A percentile compares a stretch with the other conserved stretches of the same genome.
Conservation (phyloP, 2,797 vertebrate genomes). For the Rallus crepitans region DNA sequence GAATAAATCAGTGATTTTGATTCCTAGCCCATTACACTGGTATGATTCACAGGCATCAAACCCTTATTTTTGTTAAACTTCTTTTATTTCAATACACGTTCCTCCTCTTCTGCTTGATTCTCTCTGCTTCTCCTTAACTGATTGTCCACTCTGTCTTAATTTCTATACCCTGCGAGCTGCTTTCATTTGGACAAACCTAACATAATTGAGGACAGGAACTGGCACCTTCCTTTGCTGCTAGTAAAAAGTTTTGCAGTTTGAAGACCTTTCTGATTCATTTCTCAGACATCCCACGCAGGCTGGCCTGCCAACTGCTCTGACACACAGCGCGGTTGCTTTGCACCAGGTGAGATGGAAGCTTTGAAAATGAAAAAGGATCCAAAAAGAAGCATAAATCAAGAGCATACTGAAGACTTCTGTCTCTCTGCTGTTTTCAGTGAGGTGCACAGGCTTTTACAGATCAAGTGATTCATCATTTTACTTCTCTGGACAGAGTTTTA, state of each 20-base stretch:
- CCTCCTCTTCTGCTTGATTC: background rate
- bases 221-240: background rate
- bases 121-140: background rate
- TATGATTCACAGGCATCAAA: background rate
- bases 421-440: background rate
- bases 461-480: background rate
- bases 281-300: rapidly evolving
- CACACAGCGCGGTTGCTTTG: background rate
- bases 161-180: background rate
- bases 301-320: background rate
- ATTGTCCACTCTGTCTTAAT: background rate
- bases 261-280: background rate
- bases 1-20: background rate
- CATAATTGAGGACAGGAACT: background rate
- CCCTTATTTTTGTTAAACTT: background rate
- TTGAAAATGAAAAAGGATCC: background rate
- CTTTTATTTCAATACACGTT: background rate
- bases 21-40: background rate
- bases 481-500: background rate
- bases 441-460: background rate
- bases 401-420: rapidly evolving
- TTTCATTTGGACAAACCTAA: background rate
- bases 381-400: background rate
- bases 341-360: background rate
- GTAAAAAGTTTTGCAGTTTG: background rate